Percentiles rank a stretch among this genome's conserved stretches.
These are phyloP conservation scores for Drosophila oshimai DNA, from an alignment of 1,140 invertebrate genomes.

Conservation along the genomic window DNA sequence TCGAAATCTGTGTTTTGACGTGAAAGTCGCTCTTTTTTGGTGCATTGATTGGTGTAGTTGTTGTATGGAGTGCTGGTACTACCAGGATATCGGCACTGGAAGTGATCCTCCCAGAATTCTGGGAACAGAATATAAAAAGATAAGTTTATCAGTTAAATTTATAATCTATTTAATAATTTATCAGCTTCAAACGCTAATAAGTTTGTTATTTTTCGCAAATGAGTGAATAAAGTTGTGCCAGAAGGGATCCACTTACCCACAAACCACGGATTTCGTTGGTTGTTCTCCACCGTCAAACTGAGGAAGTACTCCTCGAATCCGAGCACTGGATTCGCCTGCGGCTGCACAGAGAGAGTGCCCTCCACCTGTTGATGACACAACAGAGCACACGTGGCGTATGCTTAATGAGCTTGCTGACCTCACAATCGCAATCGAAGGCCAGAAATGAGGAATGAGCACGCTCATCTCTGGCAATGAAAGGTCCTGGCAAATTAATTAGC, in stretches of 20 bases:
- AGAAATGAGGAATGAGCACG: background rate
- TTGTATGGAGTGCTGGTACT: slow-evolving; percentile 92
- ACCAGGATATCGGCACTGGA: slow-evolving; percentile 91
- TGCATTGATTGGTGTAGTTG: slow-evolving; percentile 88
- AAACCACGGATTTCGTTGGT: slow-evolving; percentile 96
- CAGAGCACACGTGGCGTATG: slow-evolving; percentile 39
- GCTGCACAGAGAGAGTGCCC: slow-evolving; percentile 95
- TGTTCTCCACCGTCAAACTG: slow-evolving; percentile 91
- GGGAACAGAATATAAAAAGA: background rate
- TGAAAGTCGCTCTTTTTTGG: slow-evolving; percentile 88
- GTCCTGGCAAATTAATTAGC: slow-evolving; percentile 57
- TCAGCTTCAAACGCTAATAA: too few relatives aligned
- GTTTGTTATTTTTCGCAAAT: background rate
- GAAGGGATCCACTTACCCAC: slow-evolving; percentile 87
- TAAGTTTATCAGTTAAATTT: too few relatives aligned
- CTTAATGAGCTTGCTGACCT: slow-evolving; percentile 51
- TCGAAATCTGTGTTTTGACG: slow-evolving; percentile 92
- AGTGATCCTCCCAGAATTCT: slow-evolving; percentile 98
- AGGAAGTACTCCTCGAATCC: slow-evolving; percentile 96
- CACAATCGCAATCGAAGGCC: background rate
- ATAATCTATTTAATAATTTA: too few relatives aligned
- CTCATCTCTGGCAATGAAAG: slow-evolving; percentile 4
- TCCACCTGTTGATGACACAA: slow-evolving; percentile 84
- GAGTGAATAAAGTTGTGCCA: background rate
- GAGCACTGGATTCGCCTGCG: slow-evolving; percentile 92